These are phyloP conservation scores for Caretta caretta DNA, from an alignment of 2,113 vertebrate genomes.

Conservation along the genomic window DNA sequence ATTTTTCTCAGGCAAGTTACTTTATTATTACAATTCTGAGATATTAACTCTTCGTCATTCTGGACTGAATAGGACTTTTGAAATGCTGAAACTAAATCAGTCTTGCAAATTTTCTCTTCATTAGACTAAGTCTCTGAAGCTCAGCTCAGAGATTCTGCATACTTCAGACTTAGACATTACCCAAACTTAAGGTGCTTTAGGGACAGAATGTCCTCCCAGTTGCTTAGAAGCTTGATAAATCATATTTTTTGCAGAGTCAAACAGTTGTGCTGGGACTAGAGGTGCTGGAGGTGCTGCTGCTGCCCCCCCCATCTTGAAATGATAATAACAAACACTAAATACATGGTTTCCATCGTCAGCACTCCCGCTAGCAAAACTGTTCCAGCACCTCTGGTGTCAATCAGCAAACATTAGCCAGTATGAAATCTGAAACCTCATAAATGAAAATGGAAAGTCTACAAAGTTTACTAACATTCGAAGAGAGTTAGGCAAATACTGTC, in stretches of 20 bases:
- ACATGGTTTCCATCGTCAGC: too few species aligned
- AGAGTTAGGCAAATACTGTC: neutral
- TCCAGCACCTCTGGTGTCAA: neutral
- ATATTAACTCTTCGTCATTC: neutral
- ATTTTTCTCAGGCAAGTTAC: neutral
- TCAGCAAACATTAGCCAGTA: neutral
- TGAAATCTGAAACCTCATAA: neutral
- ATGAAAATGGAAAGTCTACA: neutral
- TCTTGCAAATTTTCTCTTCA: neutral
- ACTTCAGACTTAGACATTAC: neutral
- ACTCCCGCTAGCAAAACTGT: too few species aligned
- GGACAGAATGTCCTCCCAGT: neutral
- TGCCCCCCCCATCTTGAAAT: too few species aligned
- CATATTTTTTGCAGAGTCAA: neutral
- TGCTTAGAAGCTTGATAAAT: neutral
- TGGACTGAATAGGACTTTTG: neutral
- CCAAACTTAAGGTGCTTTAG: neutral
- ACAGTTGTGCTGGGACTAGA: neutral
- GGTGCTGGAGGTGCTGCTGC: too few species aligned
- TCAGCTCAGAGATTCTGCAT: neutral
- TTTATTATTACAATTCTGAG: neutral
- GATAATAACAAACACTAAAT: too few species aligned
- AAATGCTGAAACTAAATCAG: neutral
- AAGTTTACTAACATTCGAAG: neutral
- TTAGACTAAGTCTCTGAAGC: neutral